phyloP scores from a whole-genome alignment of 2,797 vertebrate genomes.

The Aulostomus chinensis region DNA sequence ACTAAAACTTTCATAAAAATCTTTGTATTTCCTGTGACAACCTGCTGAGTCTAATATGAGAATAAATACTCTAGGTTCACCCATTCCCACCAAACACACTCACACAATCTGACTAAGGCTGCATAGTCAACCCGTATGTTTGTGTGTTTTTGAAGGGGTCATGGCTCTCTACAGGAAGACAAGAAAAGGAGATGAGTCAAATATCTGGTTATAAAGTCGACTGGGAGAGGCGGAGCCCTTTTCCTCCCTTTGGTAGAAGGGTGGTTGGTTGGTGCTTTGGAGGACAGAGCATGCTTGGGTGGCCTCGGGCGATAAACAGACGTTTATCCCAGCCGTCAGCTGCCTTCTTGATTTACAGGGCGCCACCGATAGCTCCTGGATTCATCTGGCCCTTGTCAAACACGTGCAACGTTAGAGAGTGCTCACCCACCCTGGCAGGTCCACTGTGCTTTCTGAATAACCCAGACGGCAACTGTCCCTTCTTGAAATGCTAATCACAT shows the following conservation, averaged over 20 bases:
- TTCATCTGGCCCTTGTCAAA: slow-evolving; percentile 99
- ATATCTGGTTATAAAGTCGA: slow-evolving; percentile 50
- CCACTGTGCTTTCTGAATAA: slow-evolving; percentile 88
- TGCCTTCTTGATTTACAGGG: slow-evolving; percentile 98
- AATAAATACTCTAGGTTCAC: slow-evolving; percentile 21
- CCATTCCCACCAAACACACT: slow-evolving; percentile 16
- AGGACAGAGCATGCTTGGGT: slow-evolving; percentile 78
- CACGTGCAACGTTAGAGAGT: slow-evolving; percentile 88
- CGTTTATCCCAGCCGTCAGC: slow-evolving; percentile 99
- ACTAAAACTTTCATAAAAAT: slow-evolving; percentile 7
- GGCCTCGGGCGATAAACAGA: slow-evolving; percentile 96
- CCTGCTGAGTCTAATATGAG: slow-evolving; percentile 9
- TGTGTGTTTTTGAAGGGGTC: slow-evolving; percentile 36
- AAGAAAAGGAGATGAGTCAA: slow-evolving; percentile 35
- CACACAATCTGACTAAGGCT: slow-evolving; percentile 6
- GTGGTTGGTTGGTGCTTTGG: slow-evolving; percentile 78
- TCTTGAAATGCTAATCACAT: slow-evolving; percentile 82
- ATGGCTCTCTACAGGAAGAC: slow-evolving; percentile 25
- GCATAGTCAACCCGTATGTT: slow-evolving; percentile 29
- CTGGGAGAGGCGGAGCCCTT: slow-evolving; percentile 45
- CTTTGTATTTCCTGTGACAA: not conserved
- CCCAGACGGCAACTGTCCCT: slow-evolving; percentile 86
- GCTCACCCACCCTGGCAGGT: slow-evolving; percentile 92
- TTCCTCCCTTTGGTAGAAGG: slow-evolving; percentile 63
- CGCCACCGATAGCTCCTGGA: slow-evolving; percentile 96